Conservation (phyloP, 2,888 invertebrate genomes). For the Volucella bombylans region DNA sequence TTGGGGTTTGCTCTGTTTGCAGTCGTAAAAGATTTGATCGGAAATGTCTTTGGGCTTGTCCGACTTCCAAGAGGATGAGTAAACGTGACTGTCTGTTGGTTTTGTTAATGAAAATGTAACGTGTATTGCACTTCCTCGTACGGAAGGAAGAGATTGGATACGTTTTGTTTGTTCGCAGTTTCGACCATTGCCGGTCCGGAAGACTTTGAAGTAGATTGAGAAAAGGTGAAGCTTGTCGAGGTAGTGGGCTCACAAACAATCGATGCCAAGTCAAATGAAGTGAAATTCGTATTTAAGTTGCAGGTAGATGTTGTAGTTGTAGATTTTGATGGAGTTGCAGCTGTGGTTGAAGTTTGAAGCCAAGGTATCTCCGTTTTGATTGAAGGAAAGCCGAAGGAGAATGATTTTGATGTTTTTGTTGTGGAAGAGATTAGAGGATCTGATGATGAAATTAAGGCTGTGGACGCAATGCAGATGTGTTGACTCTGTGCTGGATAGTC, state of each 20-base stretch:
- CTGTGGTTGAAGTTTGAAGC: slow-evolving; percentile 21
- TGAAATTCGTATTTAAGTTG: slow-evolving; percentile 22
- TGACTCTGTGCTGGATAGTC: slow-evolving; percentile 42
- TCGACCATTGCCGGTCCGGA: slow-evolving; percentile 41
- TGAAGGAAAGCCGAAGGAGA: slow-evolving; percentile 31
- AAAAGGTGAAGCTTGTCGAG: slow-evolving; percentile 71
- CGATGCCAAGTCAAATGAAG: slow-evolving; percentile 47
- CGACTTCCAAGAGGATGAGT: slow-evolving; percentile 38
- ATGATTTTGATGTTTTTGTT: slow-evolving; percentile 17
- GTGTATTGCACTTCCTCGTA: slow-evolving; percentile 68
- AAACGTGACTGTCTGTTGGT: slow-evolving; percentile 36
- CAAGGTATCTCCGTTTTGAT: slow-evolving; percentile 60
- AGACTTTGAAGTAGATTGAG: slow-evolving; percentile 65
- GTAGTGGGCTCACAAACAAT: slow-evolving; percentile 45
- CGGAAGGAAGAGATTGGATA: slow-evolving; percentile 44
- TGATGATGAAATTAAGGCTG: background rate
- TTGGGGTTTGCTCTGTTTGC: slow-evolving; percentile 63
- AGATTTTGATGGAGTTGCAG: slow-evolving; percentile 3
- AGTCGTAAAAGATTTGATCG: slow-evolving; percentile 67
- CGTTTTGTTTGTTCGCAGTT: slow-evolving; percentile 16
- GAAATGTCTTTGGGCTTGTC: slow-evolving; percentile 42
- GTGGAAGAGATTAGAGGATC: slow-evolving; percentile 50
- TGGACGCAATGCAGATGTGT: slow-evolving; percentile 5
- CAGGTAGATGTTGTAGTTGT: slow-evolving; percentile 32
- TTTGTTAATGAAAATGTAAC: slow-evolving; percentile 70